Evolutionary conservation across 2,888 invertebrate species (phyloP).

Genomic region (Drepana falcataria): DNA sequence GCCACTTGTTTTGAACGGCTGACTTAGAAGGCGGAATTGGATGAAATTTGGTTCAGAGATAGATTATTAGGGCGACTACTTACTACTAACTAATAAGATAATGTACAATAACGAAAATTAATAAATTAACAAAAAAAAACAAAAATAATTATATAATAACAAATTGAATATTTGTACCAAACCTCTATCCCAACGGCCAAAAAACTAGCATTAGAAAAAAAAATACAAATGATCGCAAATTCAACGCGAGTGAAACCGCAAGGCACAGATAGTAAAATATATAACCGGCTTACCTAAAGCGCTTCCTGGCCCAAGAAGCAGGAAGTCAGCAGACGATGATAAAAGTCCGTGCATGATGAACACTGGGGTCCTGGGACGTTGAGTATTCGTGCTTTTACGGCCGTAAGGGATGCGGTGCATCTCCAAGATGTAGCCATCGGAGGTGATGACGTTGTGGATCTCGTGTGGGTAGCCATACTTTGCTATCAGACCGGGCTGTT

Average conservation of each 20-base stretch:
- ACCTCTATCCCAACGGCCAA: too few relatives aligned
- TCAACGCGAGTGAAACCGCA: not conserved
- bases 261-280: too few relatives aligned
- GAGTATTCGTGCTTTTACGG: conserved; percentile 26
- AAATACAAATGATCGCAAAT: not conserved
- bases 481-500: conserved; percentile 40
- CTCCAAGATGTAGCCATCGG: conserved; percentile 47
- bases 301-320: conserved; percentile 37
- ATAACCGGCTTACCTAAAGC: conserved; percentile 32
- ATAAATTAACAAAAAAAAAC: too few relatives aligned
- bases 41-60: too few relatives aligned
- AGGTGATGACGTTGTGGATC: conserved; percentile 36
- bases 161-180: too few relatives aligned
- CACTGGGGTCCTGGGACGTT: conserved; percentile 24
- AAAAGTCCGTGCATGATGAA: conserved; percentile 48
- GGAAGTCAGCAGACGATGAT: conserved; percentile 50
- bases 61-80: too few relatives aligned
- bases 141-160: too few relatives aligned
- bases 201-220: too few relatives aligned
- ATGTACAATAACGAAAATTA: too few relatives aligned
- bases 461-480: conserved; percentile 52
- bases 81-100: too few relatives aligned
- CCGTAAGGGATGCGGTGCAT: conserved; percentile 49
- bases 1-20: too few relatives aligned
- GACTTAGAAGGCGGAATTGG: too few relatives aligned